Evolutionary conservation across 2,797 vertebrate genomes (phyloP), one percentile per base, ranked within the genome.

Genomic region (Pitangus sulphuratus): DNA sequence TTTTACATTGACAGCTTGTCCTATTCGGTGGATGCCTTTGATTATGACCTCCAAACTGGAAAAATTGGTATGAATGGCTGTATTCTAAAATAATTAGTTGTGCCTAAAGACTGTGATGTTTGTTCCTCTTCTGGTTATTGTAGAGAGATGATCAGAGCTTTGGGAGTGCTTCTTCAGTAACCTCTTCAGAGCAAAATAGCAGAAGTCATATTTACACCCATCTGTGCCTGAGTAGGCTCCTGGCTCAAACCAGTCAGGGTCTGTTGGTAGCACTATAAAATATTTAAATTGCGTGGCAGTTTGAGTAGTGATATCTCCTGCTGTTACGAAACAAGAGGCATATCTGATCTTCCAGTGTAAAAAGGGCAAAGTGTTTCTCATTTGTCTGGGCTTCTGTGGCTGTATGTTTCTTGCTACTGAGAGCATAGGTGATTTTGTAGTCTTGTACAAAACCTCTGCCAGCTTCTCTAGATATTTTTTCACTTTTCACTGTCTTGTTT

Each of bases 1-100:
- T 99, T 99, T 96, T 99, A 99, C 97, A 99, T 99, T 4, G 99
- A 99, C 96, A 99, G 99, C 96, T 95, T 99, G 93, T 97, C 98
- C 39, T 98, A 97, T 95, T 98, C 95, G 0, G 98, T 99, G 57
- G 99, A 99, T 76, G 99, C 99, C 33, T 99, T 99, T 61, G 98
- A 99, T 97, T 99, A 99, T 57, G 98, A 99, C 82, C 65, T 98
- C 24, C 96, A 96, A 90, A 98, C 98, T 8, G 99, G 99, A 94
- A 96, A 95, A 39, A 96, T 99, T 4, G 98, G 99, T 99, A 98
- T 72, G 98, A 75, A 17, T 51, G 2, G 2, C 68, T 61, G 33
- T 40, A 15, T 83, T 85, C 26, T 39, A n/a, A 85, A 66, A 7
- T 18, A 71, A 15, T 62, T 3, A 2, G 21, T 85, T 48, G 61